Evolutionary conservation across 2,113 vertebrate species (phyloP).

Genomic region (Tonatia bakeri): DNA sequence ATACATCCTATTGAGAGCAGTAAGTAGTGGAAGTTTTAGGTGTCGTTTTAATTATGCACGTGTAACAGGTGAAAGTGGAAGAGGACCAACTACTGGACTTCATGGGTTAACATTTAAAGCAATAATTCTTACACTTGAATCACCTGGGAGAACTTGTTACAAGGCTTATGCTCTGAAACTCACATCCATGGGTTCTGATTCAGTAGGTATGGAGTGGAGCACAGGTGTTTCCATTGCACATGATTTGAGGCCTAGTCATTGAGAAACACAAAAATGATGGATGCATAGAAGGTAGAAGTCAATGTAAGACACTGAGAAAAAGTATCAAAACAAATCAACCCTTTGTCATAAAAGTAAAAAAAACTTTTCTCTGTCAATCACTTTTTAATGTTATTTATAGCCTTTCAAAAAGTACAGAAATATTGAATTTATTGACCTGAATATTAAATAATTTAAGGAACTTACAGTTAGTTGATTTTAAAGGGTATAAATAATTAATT

Average conservation of each 20-base stretch:
- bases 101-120: background rate
- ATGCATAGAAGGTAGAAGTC: background rate
- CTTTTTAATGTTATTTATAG: background rate
- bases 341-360: background rate
- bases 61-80: background rate
- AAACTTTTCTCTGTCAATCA: background rate
- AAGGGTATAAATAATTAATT: background rate
- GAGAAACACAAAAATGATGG: constrained; percentile 14
- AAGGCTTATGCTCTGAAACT: background rate
- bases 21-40: background rate
- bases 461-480: constrained; percentile 23
- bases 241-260: background rate
- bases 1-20: background rate
- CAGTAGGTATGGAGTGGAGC: background rate
- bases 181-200: background rate
- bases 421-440: constrained; percentile 6
- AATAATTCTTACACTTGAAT: background rate
- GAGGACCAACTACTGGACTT: background rate
- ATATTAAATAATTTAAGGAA: constrained; percentile 13
- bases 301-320: background rate
- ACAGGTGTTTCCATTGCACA: background rate
- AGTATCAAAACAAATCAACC: background rate
- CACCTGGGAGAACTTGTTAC: background rate
- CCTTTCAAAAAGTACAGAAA: background rate
- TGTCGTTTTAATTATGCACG: background rate